These are phyloP conservation scores for Callipepla californica DNA, from an alignment of 2,113 vertebrate genomes.

Conservation along the genomic window DNA sequence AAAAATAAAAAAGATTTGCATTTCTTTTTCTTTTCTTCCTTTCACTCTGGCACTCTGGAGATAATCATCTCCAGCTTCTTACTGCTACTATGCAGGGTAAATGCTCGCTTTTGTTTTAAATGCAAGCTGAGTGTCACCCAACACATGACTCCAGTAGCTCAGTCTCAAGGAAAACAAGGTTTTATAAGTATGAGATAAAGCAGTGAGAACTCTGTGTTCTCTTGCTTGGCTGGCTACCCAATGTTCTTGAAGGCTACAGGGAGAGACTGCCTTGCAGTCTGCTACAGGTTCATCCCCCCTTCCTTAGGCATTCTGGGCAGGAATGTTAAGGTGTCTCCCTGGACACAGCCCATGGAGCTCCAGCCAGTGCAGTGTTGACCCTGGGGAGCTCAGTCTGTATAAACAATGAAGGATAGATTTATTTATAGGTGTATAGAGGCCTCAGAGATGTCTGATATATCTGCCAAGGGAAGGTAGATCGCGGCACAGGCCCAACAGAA, in stretches of 20 bases:
- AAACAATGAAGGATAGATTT: background rate
- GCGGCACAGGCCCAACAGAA: background rate
- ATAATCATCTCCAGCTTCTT: background rate
- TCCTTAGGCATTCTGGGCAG: background rate
- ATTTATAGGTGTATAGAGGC: background rate
- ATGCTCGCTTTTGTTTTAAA: background rate
- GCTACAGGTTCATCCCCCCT: background rate
- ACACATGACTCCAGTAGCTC: background rate
- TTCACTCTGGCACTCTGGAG: background rate
- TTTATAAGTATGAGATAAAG: background rate
- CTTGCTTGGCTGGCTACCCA: background rate
- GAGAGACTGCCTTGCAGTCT: accelerated
- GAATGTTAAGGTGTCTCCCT: background rate
- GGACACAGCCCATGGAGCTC: accelerated
- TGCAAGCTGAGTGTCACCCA: background rate
- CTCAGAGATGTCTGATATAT: background rate
- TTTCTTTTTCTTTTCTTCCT: background rate
- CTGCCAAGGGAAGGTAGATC: background rate
- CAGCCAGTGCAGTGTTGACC: background rate
- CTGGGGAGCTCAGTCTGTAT: background rate
- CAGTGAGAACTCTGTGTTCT: background rate
- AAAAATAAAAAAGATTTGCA: background rate
- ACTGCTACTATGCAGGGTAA: background rate
- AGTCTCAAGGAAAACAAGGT: background rate
- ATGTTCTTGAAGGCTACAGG: background rate